Percentiles rank a stretch among this genome's conserved stretches.
Conservation (phyloP, 2,113 vertebrate genomes). For the Stictonetta naevosa region DNA sequence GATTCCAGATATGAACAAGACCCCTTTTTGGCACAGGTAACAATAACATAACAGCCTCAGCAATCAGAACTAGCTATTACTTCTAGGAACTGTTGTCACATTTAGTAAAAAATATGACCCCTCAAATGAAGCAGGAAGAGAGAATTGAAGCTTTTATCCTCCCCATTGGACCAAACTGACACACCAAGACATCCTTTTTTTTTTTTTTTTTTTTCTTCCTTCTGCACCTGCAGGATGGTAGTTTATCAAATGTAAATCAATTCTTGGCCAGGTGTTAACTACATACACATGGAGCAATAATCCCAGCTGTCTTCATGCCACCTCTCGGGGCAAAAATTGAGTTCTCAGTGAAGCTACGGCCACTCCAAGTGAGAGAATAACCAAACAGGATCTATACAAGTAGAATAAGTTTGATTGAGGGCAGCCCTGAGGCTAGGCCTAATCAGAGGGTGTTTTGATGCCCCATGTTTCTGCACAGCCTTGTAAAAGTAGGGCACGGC, state of each 20-base stretch:
- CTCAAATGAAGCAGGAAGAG: neutral
- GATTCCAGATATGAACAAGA: neutral
- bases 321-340: neutral
- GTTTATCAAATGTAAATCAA: conserved; percentile 50
- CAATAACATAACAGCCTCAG: neutral
- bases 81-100: neutral
- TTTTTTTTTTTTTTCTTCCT: neutral
- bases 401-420: neutral
- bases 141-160: neutral
- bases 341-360: neutral
- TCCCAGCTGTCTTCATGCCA: neutral
- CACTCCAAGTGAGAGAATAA: neutral
- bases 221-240: neutral
- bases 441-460: neutral
- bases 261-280: neutral
- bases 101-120: neutral
- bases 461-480: neutral
- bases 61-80: neutral
- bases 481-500: neutral
- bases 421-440: neutral
- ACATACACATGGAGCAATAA: neutral
- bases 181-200: neutral
- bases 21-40: neutral
- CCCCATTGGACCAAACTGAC: neutral
- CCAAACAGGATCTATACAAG: neutral